Conservation (phyloP, 2,888 invertebrate species). For the Microplitis deprimator region DNA sequence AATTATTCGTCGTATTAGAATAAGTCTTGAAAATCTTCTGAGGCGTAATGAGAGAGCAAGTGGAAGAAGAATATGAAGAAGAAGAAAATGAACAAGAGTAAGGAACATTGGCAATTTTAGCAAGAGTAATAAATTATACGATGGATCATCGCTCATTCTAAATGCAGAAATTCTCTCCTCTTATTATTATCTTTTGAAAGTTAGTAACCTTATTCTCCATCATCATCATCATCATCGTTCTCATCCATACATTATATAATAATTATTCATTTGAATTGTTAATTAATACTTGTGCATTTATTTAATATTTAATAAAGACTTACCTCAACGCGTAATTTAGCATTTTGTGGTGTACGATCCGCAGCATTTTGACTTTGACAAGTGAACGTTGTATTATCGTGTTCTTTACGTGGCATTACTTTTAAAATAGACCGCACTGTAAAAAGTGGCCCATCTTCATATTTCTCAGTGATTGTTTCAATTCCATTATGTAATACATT, state of each 20-base stretch:
- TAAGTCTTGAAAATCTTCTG: conserved; percentile 26
- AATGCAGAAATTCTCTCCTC: background rate
- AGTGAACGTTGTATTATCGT: conserved; percentile 92
- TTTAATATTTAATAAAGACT: conserved; percentile 57
- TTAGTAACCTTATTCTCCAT: background rate
- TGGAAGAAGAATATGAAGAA: background rate
- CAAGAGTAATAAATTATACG: conserved; percentile 24
- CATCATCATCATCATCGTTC: background rate
- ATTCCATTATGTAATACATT: conserved; percentile 87
- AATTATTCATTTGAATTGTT: conserved; percentile 20
- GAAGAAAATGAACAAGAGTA: background rate
- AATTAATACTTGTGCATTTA: background rate
- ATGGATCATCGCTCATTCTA: conserved; percentile 6
- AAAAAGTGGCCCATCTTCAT: conserved; percentile 85
- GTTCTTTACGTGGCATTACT: conserved; percentile 87
- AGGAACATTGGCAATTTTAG: conserved; percentile 11
- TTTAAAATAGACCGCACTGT: conserved; percentile 89
- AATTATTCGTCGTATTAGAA: conserved; percentile 32
- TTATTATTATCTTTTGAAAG: background rate
- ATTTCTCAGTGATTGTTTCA: conserved; percentile 82
- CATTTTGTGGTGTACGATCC: conserved; percentile 86
- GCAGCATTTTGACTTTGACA: conserved; percentile 95
- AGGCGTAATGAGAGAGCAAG: conserved; percentile 21
- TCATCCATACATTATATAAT: background rate
- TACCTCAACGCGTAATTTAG: conserved; percentile 86